Conservation (phyloP, 2,113 vertebrate genomes). For the Podocnemis expansa region DNA sequence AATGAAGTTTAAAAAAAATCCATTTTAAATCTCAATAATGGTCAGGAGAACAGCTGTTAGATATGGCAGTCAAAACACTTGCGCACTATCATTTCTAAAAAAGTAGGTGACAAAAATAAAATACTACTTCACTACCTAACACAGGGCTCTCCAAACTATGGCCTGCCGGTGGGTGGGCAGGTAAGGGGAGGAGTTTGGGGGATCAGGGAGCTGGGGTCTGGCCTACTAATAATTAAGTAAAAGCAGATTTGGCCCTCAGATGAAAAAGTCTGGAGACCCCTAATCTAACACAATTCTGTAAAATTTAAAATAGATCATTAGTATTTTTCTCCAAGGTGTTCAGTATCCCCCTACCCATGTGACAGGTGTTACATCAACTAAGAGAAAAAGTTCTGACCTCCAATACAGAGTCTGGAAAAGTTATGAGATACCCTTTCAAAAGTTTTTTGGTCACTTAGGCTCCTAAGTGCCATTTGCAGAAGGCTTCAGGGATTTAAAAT, state of each 20-base stretch:
- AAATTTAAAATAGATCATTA: background rate
- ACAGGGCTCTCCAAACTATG: no score
- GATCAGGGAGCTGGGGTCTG: no score
- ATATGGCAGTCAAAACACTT: slow-evolving; percentile 46
- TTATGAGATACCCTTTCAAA: background rate
- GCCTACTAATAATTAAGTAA: no score
- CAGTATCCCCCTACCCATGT: background rate
- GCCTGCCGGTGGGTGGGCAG: no score
- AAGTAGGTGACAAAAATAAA: slow-evolving; percentile 32
- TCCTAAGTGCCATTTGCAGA: background rate
- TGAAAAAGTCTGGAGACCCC: no score
- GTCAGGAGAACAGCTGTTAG: slow-evolving; percentile 8
- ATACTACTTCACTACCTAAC: background rate
- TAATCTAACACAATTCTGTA: slow-evolving; percentile 12
- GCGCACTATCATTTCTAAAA: slow-evolving; percentile 24
- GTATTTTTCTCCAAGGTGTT: background rate
- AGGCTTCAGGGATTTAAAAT: background rate
- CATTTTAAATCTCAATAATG: background rate
- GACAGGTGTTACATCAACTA: background rate
- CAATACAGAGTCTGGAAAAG: background rate
- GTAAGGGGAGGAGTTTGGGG: no score
- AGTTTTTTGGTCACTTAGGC: background rate
- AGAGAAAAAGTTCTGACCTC: background rate
- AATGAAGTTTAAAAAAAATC: background rate
- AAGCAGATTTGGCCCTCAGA: no score